A percentile compares a stretch with the other conserved stretches of the same genome.
phyloP scores from a whole-genome alignment of 2,113 vertebrate genomes.

The Varanus salvator region DNA sequence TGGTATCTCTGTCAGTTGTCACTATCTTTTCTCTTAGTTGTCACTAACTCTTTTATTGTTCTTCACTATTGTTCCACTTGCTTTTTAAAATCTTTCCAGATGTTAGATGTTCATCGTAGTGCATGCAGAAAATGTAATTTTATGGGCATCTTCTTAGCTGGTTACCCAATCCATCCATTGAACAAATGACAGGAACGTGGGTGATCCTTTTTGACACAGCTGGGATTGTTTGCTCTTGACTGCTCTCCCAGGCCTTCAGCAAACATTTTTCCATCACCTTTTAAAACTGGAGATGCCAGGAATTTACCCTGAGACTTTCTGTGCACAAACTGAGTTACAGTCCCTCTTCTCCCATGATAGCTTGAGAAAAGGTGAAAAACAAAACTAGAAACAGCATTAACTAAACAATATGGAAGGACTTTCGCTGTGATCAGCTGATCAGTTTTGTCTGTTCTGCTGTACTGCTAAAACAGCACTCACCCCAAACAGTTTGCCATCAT shows the following conservation, averaged over 20 bases:
- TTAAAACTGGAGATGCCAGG: background rate
- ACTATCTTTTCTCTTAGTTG: background rate
- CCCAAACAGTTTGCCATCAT: background rate
- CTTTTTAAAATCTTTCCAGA: background rate
- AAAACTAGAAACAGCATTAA: background rate
- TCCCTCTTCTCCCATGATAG: background rate
- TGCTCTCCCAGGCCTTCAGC: background rate
- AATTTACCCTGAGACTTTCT: background rate
- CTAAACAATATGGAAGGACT: background rate
- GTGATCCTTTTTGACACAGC: background rate
- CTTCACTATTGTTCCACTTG: background rate
- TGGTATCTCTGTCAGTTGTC: background rate
- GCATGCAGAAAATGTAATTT: background rate
- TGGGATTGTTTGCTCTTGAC: background rate
- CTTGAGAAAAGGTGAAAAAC: background rate
- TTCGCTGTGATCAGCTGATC: background rate
- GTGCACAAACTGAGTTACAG: too few species aligned
- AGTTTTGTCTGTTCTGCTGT: background rate
- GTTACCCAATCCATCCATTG: background rate
- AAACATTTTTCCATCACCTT: background rate
- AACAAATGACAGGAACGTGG: background rate
- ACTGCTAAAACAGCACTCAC: background rate
- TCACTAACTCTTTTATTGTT: background rate
- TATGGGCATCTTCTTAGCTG: background rate
- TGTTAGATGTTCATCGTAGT: background rate